A percentile compares a stretch with the other conserved stretches of the same genome.
Conservation (phyloP, 2,888 invertebrate genomes). For the Germaria angustata region DNA sequence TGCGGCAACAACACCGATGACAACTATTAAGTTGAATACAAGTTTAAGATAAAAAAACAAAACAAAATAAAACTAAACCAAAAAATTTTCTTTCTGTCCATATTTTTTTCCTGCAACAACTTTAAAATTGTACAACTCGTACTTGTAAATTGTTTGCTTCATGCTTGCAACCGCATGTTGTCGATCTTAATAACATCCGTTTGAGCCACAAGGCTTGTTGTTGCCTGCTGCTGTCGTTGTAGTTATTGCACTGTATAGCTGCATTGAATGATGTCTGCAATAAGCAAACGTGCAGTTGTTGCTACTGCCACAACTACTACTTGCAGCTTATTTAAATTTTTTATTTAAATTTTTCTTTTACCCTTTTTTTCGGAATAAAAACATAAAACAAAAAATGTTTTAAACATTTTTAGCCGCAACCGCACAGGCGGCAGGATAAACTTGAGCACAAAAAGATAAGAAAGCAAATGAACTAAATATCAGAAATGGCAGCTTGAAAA, state of each 20-base stretch:
- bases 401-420: conserved; percentile 39
- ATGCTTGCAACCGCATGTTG: conserved; percentile 54
- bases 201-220: conserved; percentile 61
- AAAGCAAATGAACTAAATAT: conserved; percentile 12
- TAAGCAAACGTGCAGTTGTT: conserved; percentile 20
- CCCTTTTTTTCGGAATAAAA: conserved; percentile 1
- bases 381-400: neutral
- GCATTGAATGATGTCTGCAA: conserved; percentile 17
- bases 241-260: conserved; percentile 12
- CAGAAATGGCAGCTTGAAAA: conserved; percentile 10
- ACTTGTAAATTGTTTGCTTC: neutral
- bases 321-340: conserved; percentile 5
- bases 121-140: conserved; percentile 1
- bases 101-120: neutral
- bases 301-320: conserved; percentile 40
- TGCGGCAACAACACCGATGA: conserved; percentile 49
- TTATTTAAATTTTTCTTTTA: neutral
- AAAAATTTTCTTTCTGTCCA: neutral
- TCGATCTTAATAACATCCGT: conserved; percentile 68
- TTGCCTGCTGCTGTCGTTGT: neutral
- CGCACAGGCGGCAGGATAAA: conserved; percentile 37
- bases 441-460: neutral
- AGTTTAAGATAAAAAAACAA: conserved; percentile 27
- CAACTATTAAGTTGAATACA: conserved; percentile 50
- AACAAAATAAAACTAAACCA: neutral